Evolutionary conservation across 2,797 vertebrate genomes (phyloP), one percentile per base, ranked within the genome.

Genomic region (Pyrocephalus nanus): DNA sequence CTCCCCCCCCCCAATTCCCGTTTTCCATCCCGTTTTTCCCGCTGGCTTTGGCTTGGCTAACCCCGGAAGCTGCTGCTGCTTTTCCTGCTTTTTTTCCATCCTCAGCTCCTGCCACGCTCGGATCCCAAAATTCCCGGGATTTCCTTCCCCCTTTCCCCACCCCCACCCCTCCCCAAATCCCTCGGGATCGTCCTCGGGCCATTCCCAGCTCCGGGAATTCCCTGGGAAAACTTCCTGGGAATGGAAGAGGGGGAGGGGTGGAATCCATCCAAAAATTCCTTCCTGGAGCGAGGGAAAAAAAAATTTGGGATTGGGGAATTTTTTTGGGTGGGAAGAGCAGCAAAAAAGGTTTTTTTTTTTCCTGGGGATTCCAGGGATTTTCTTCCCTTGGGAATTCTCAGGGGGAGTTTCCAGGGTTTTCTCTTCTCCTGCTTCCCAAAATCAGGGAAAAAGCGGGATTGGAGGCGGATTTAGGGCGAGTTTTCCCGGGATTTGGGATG

Each of bases 291-390:
- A n/a, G n/a, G n/a, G n/a, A n/a, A n/a, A 40, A 40, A 13, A 14
- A 21, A 14, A 62, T 21, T 7, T 38, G 6, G 38, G 60, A 42
- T 30, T 42, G 38, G 60, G 61, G 61, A 12, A 29, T 9, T 30
- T 42, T 61, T 60, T 21, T n/a, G n/a, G n/a, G 40, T 11, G 40
- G 40, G 40, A 14, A 38, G 36, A 38, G 36, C 17, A 15, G 15
- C 17, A 38, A 20, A 26, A 11, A 61, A 50, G 15, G 36, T 38
- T 3, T 26, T 7, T 17, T 19, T 43, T 43, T 51, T 69, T 30
- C 2, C n/a, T n/a, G n/a, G n/a, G n/a, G n/a, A n/a, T n/a, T n/a
- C 26, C 48, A 48, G 1, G 12, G 1, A 8, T 51, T 69, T 27
- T 36, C 16, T 27, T 15, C 17, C 17, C 21, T 36, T 66, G 25